Conservation (phyloP, 2,888 invertebrate species). For the Gymnosoma rotundatum region DNA sequence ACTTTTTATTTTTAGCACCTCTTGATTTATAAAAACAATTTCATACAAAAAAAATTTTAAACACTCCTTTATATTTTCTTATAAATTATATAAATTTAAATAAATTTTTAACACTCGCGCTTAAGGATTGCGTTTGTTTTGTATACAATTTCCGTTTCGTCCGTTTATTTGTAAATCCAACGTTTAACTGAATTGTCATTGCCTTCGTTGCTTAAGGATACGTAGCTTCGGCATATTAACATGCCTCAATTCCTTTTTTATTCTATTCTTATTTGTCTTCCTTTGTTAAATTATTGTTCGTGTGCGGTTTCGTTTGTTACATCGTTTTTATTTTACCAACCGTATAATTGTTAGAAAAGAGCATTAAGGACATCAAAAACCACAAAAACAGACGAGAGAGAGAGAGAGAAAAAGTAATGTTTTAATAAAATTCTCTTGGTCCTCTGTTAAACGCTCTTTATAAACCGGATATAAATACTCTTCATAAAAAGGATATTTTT, state of each 20-base stretch:
- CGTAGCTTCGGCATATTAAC: slow-evolving; percentile 72
- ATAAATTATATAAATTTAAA: neutral
- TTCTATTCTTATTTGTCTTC: slow-evolving; percentile 46
- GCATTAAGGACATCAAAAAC: neutral
- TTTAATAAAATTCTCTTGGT: neutral
- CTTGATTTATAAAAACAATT: neutral
- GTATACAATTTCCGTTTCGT: slow-evolving; percentile 73
- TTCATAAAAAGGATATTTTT: neutral
- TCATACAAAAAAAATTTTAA: neutral
- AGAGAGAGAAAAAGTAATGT: neutral
- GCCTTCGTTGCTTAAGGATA: slow-evolving; percentile 76
- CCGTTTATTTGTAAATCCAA: slow-evolving; percentile 78
- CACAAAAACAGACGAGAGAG: neutral
- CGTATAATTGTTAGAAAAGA: slow-evolving; percentile 30
- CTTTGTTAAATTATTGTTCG: slow-evolving; percentile 29
- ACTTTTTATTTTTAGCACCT: neutral
- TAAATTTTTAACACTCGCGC: slow-evolving; percentile 49
- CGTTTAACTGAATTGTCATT: slow-evolving; percentile 80
- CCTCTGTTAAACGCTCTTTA: neutral
- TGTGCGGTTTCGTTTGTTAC: slow-evolving; percentile 45
- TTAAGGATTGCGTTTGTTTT: slow-evolving; percentile 15
- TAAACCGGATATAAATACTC: neutral
- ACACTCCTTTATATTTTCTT: neutral
- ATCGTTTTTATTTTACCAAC: slow-evolving; percentile 43
- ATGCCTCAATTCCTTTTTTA: slow-evolving; percentile 23